Conservation (phyloP, 2,113 vertebrate genomes). For the Aphyosemion australe region DNA sequence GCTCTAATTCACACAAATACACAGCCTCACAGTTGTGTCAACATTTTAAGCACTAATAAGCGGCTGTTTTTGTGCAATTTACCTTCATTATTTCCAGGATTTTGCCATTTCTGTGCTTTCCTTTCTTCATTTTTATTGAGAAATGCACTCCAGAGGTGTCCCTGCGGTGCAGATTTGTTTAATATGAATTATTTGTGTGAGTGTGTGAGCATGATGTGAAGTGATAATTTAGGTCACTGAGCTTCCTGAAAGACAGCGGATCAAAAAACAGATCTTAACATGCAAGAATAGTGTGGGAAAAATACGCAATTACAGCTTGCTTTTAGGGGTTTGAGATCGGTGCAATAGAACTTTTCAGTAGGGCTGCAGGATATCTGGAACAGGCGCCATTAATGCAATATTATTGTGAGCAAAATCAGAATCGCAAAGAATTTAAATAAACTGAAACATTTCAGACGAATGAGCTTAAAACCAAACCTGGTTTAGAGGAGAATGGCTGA, state of each 20-base stretch:
- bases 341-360: no score
- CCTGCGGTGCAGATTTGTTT: slow-evolving; percentile 46
- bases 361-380: no score
- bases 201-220: slow-evolving; percentile 15
- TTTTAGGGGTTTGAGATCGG: no score
- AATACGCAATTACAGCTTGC: slow-evolving; percentile 32
- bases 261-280: slow-evolving; percentile 15
- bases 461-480: no score
- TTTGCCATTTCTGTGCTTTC: slow-evolving; percentile 4
- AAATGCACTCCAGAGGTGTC: slow-evolving; percentile 16
- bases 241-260: slow-evolving; percentile 25
- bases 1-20: no score
- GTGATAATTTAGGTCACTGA: slow-evolving; percentile 35
- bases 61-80: slow-evolving; percentile 8
- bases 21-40: slow-evolving; percentile 14
- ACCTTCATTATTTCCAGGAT: slow-evolving; percentile 34
- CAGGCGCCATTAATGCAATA: no score
- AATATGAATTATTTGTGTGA: slow-evolving; percentile 37
- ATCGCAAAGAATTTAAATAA: no score
- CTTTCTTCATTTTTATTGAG: slow-evolving; percentile 29
- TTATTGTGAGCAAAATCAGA: no score
- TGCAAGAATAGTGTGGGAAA: neutral
- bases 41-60: slow-evolving; percentile 22
- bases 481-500: no score
- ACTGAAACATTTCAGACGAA: no score